Percentiles rank a stretch among this genome's conserved stretches.
These are phyloP conservation scores for Ips nitidus DNA, from an alignment of 1,140 invertebrate genomes.

Conservation along the genomic window DNA sequence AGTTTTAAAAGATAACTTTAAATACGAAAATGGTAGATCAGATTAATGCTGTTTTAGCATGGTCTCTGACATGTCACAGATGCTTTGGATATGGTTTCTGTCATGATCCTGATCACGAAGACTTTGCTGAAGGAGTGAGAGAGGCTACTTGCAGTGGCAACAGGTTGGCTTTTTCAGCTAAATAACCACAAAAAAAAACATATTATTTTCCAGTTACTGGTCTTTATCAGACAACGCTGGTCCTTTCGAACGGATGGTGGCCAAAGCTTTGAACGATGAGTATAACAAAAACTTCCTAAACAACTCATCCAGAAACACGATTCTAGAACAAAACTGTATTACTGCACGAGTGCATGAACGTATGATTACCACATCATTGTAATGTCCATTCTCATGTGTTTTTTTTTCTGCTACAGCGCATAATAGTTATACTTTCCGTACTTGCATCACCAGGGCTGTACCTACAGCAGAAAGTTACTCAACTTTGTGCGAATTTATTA, in stretches of 20 bases:
- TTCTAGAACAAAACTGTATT: background rate
- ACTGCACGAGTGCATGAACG: conserved; percentile 4
- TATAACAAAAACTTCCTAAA: background rate
- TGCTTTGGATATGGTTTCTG: conserved; percentile 10
- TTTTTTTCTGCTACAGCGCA: background rate
- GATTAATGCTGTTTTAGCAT: background rate
- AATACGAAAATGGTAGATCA: no score
- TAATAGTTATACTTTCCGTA: conserved; percentile 2
- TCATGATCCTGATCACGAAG: background rate
- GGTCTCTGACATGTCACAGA: background rate
- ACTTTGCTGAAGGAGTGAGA: background rate
- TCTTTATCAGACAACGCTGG: background rate
- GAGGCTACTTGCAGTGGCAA: background rate
- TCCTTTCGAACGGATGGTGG: background rate
- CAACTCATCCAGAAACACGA: background rate
- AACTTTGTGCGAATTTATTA: conserved; percentile 2
- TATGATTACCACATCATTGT: background rate
- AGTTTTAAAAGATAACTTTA: no score
- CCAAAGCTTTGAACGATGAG: conserved; percentile 3
- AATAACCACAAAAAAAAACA: background rate
- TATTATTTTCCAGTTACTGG: background rate
- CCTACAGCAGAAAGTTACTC: background rate
- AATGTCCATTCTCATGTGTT: background rate
- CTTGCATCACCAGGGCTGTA: background rate
- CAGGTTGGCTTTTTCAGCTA: background rate